phyloP scores from a whole-genome alignment of 2,797 vertebrate genomes.

The Gymnocypris eckloni region DNA sequence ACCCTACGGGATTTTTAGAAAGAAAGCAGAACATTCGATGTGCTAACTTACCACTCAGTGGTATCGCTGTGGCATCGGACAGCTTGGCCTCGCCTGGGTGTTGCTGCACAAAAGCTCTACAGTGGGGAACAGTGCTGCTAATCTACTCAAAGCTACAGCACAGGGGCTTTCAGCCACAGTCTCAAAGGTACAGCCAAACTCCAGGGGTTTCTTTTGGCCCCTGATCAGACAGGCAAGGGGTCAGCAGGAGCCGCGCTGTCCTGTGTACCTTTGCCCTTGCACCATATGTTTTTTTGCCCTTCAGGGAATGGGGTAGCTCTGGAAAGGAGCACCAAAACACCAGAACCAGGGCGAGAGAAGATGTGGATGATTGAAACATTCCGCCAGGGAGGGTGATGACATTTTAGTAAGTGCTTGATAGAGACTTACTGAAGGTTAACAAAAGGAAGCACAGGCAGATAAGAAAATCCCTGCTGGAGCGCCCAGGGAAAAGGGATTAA shows the following conservation, averaged over 20 bases:
- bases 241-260: slow-evolving; percentile 69
- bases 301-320: slow-evolving; percentile 64
- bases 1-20: no score
- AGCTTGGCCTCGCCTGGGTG: slow-evolving; percentile 81
- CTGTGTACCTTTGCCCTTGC: slow-evolving; percentile 76
- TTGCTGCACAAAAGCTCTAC: slow-evolving; percentile 75
- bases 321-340: slow-evolving; percentile 57
- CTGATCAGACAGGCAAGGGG: slow-evolving; percentile 75
- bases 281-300: slow-evolving; percentile 71
- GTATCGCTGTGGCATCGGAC: slow-evolving; percentile 74
- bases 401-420: slow-evolving; percentile 47
- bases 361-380: slow-evolving; percentile 58
- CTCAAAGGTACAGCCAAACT: slow-evolving; percentile 68
- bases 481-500: slow-evolving; percentile 22
- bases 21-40: no score
- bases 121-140: slow-evolving; percentile 74
- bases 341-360: slow-evolving; percentile 63
- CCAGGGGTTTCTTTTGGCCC: slow-evolving; percentile 74
- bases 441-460: slow-evolving; percentile 46
- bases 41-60: no score
- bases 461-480: slow-evolving; percentile 38
- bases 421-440: slow-evolving; percentile 45
- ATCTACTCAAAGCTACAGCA: slow-evolving; percentile 80
- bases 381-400: neutral
- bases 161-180: slow-evolving; percentile 69